A percentile compares a stretch with the other conserved stretches of the same genome.
Evolutionary conservation across 2,113 vertebrate species (phyloP).

Genomic region (Emydura subglobosa): DNA sequence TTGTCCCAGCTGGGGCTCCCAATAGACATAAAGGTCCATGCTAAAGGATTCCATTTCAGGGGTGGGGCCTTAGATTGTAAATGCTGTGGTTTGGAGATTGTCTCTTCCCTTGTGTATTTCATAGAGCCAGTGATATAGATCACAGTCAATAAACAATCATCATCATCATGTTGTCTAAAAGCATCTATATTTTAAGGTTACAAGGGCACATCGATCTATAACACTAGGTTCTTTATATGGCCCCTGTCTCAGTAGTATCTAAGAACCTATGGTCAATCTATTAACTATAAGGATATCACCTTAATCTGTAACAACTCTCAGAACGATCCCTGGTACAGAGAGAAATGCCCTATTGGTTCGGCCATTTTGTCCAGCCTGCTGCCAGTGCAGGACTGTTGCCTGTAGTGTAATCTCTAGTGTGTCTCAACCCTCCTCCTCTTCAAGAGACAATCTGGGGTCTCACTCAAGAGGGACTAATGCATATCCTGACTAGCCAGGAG

Average conservation of each 20-base stretch:
- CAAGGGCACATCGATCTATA: background rate
- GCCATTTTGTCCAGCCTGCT: background rate
- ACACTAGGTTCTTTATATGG: background rate
- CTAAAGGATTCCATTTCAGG: background rate
- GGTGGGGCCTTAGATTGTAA: background rate
- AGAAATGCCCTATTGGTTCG: background rate
- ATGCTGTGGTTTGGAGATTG: background rate
- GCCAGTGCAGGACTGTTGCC: background rate
- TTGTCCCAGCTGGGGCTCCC: background rate
- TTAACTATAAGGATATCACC: background rate
- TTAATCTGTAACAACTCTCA: background rate
- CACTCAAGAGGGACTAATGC: background rate
- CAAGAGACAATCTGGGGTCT: background rate
- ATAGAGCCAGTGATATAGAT: background rate
- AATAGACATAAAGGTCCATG: background rate
- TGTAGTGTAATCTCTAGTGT: background rate
- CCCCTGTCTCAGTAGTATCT: background rate
- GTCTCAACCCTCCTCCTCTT: background rate
- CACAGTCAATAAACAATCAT: background rate
- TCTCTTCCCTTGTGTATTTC: rapidly evolving
- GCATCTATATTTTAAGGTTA: background rate
- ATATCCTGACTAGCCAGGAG: background rate
- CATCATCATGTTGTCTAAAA: background rate
- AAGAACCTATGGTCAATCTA: background rate
- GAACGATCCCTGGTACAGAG: background rate